Conservation (phyloP, 2,888 invertebrate genomes). For the Eristalinus sepulchralis region DNA sequence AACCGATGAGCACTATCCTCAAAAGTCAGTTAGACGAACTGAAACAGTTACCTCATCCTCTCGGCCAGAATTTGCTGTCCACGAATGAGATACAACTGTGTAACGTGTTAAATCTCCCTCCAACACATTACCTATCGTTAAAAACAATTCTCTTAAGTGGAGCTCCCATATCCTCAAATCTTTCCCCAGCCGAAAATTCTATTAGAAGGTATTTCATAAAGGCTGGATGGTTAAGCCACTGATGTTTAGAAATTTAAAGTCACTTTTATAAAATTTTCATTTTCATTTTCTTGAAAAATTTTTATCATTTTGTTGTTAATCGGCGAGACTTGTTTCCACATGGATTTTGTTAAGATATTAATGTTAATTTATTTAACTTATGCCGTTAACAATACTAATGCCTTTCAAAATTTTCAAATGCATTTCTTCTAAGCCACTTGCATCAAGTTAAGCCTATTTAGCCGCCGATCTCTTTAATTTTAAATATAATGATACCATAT, state of each 20-base stretch:
- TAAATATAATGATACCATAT: slow-evolving; percentile 39
- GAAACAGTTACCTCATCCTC: slow-evolving; percentile 76
- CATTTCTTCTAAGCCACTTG: slow-evolving; percentile 61
- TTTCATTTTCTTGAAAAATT: slow-evolving; percentile 2
- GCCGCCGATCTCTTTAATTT: slow-evolving; percentile 62
- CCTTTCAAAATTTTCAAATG: slow-evolving; percentile 26
- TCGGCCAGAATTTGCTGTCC: slow-evolving; percentile 84
- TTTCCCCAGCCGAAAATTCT: slow-evolving; percentile 78
- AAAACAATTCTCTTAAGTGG: slow-evolving; percentile 89
- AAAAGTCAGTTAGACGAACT: slow-evolving; percentile 79
- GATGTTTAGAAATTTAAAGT: slow-evolving; percentile 42
- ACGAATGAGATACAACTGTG: slow-evolving; percentile 89
- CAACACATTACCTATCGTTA: slow-evolving; percentile 93
- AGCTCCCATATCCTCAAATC: slow-evolving; percentile 75
- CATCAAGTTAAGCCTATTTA: slow-evolving; percentile 61
- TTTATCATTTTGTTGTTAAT: slow-evolving; percentile 46
- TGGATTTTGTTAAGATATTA: slow-evolving; percentile 5
- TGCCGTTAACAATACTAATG: slow-evolving; percentile 7
- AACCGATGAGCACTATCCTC: slow-evolving; percentile 83
- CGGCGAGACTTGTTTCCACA: slow-evolving; percentile 50
- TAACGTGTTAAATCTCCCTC: slow-evolving; percentile 88
- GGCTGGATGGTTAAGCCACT: slow-evolving; percentile 81
- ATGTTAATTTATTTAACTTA: neutral
- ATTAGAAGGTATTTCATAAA: slow-evolving; percentile 81
- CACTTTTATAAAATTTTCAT: neutral